Base-by-base conservation (phyloP, 2,113 vertebrate genomes). In the Zosterops hypoxanthus region DNA sequence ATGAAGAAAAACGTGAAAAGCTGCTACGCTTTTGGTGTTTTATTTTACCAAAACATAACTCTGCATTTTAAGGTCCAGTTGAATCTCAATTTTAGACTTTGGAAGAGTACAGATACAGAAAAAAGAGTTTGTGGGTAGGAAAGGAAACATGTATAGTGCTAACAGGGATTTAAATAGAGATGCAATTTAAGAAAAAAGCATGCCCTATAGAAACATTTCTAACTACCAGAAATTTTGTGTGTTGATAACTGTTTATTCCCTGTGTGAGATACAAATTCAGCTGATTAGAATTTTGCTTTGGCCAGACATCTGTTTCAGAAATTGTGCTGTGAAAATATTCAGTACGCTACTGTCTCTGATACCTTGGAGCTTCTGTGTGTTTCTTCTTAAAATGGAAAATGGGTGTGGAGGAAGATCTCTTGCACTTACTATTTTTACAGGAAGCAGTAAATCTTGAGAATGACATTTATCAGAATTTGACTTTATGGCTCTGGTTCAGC, bases 31-130 rank as follows among this genome's bases (percentile, higher is more conserved):
- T 82, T 94, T 85, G 33, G 66, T 88, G 50, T 70, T 96, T 88
- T 88, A 31, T 79, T 90, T 96, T 89, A 91, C 81, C 52, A 91
- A 97, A 96, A 65, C 55, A 86, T 44, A 92, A 24, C 77, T 97
- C 90, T 96, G 34, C 49, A 57, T 86, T 91, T 91, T 90, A 78
- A 88, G 57, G 49, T 88, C 65, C 53, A 77, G 61, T n/a, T 90
- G 65, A 92, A 94, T 88, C 63, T 85, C 85, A 77, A 92, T 95
- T 97, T 94, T 72, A 95, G 92, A 92, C 42, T 95, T 95, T 59
- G 44, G 69, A 92, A 73, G 82, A 81, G 60, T 94, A 56, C 50
- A 88, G 75, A 86, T 86, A 88, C 56, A 92, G 72, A 73, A 95
- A 57, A 94, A 93, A 60, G 57, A 44, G 60, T 86, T 57, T 78